Base-by-base conservation (phyloP, 2,797 vertebrate species). In the Pelobates cultripes region DNA sequence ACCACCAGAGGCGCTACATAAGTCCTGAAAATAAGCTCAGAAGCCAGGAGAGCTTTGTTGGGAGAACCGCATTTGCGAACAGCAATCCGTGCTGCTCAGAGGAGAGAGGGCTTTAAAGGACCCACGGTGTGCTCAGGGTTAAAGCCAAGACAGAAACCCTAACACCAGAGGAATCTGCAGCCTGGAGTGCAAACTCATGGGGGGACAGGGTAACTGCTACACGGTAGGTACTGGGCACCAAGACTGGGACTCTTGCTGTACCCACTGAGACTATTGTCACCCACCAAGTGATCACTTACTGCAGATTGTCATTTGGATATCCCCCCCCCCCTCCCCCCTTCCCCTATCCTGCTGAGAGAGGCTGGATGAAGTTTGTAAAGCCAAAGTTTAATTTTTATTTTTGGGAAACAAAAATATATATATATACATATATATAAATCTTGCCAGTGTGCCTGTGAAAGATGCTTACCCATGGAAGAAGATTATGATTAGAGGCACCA, bases 1-100 rank as follows among this genome's bases (percentile, higher is more conserved):
- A 40, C 80, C 80, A 41, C 60, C 9, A 5, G 80, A 66, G 80
- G 80, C 68, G 74, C 80, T 66, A 28, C 28, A 4, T 14, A 28
- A n/a, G 53, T 43, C 67, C 66, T 28, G 17, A 42, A 7, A 42
- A 47, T 12, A 6, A 3, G 15, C 71, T 47, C 14, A 14, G n/a
- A 61, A 63, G 1, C 9, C 44, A 64, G 53, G 13, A 47, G 73
- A 42, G 41, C 28, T 28, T 28, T 28, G 28, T 28, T 15, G 45
- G 72, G 70, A 44, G 41, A 6, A 68, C 74, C 67, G 74, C 69
- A 44, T 71, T 57, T 71, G 67, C 12, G 6, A 64, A 43, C 47
- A 70, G 55, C 73, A 28, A 72, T 45, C 8, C 8, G 44, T 7
- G 43, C 15, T 64, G 40, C 51, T 28, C 43, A 1, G 43, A 60